These are phyloP conservation scores for Catharus minimus DNA, from an alignment of 2,113 vertebrate species.

Conservation along the genomic window DNA sequence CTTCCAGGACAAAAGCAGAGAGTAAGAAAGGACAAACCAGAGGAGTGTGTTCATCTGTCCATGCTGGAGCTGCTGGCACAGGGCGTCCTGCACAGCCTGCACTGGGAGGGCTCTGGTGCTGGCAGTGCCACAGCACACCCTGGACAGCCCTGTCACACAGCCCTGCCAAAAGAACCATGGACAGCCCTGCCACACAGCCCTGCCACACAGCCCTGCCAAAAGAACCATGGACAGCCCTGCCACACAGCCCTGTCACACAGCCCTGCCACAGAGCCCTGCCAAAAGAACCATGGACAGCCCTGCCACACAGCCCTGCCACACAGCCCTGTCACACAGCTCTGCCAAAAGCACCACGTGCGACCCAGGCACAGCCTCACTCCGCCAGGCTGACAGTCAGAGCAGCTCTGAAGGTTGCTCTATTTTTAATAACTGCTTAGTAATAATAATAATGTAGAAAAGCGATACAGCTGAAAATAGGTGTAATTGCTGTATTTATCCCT, in stretches of 20 bases:
- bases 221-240: no score
- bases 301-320: no score
- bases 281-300: no score
- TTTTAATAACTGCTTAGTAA: slow-evolving; percentile 43
- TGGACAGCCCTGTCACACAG: no score
- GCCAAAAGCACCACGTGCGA: fast-evolving
- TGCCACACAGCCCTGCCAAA: no score
- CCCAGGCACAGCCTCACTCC: fast-evolving
- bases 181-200: not conserved
- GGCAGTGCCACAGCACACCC: fast-evolving
- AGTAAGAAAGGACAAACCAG: not conserved
- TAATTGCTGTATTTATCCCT: slow-evolving; percentile 39
- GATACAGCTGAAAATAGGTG: slow-evolving; percentile 34
- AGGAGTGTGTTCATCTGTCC: not conserved
- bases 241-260: not conserved
- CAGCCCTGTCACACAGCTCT: not conserved
- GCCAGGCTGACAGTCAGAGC: not conserved
- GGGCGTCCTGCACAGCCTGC: not conserved
- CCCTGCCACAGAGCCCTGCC: not conserved
- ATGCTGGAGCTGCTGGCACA: not conserved
- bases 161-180: no score
- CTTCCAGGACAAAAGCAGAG: not conserved
- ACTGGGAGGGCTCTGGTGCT: fast-evolving
- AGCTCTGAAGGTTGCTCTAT: not conserved
- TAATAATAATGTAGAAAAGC: not conserved